Evolutionary conservation across 1,140 invertebrate species (phyloP), one percentile per base, ranked within the genome.

Genomic region (Drosophila rhopaloa): DNA sequence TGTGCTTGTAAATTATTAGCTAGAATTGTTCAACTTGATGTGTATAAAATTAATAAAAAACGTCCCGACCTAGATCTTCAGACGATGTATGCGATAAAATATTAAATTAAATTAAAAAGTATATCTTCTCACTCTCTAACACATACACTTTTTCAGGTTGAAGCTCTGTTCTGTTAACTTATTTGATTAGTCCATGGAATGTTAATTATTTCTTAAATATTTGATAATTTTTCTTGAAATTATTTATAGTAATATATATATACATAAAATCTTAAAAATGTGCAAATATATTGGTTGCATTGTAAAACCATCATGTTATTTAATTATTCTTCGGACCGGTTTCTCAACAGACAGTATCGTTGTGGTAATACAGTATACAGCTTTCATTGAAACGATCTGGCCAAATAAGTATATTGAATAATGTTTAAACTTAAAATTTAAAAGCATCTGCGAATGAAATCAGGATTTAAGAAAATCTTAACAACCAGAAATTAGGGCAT

Each of bases 1-100:
- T 35, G 59, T 60, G 13, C 71, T 35, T 60, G 76, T 88, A 83
- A 88, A 76, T 86, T 79, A 79, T 76, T 82, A 82, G 76, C 71
- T 78, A 84, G 62, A 50, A 54, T 47, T 61, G 70, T 84, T 67
- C 19, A 76, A 67, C 61, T 61, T 67, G 16, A 70, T 74, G 32
- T 76, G 56, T 63, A 50, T 24, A 58, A n/a, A 38, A 40, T 24
- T 19, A 32, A 29, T 44, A 38, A 41, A 13, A 29, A 56, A 62
- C 57, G 11, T 27, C 37, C 53, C 53, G 38, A n/a, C 35, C 10
- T 19, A 19, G 9, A 11, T 27, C 8, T 41, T 19, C 35, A 38
- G 16, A n/a, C 13, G 50, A 24, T 19, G 37, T 24, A 2, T 38
- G 9, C 16, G 9, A 46, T 55, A 60, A 27, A 51, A 14, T 16